phyloP scores from a whole-genome alignment of 2,888 invertebrate genomes.

The Gymnocheta viridis region DNA sequence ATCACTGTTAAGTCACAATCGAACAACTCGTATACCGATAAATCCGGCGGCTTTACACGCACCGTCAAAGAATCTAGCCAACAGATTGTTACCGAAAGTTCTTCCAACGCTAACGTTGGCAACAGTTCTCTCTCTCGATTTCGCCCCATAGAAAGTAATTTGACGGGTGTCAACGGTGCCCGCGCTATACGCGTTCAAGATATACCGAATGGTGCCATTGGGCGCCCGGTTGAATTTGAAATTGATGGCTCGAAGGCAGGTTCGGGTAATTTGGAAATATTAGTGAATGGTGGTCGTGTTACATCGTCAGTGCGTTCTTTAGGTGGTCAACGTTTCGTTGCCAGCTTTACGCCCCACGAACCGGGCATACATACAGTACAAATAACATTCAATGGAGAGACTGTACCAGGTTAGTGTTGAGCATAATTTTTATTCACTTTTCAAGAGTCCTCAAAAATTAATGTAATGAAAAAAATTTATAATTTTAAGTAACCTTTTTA shows the following conservation, averaged over 20 bases:
- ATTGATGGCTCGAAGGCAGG: conserved; percentile 98
- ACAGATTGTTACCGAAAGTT: conserved; percentile 80
- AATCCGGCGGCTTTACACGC: conserved; percentile 80
- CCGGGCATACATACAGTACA: conserved; percentile 93
- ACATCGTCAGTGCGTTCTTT: conserved; percentile 96
- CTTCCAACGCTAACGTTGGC: conserved; percentile 74
- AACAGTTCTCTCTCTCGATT: conserved; percentile 80
- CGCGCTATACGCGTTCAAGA: conserved; percentile 92
- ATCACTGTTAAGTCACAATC: conserved; percentile 81
- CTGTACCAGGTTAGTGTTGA: conserved; percentile 89
- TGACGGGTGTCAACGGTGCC: conserved; percentile 87
- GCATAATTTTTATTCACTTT: too few species aligned
- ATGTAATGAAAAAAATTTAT: too few species aligned
- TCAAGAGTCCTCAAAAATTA: too few species aligned
- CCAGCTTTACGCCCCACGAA: conserved; percentile 96
- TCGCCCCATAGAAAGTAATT: conserved; percentile 83
- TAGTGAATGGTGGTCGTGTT: conserved; percentile 96
- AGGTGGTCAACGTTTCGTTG: conserved; percentile 93
- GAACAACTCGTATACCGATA: conserved; percentile 79
- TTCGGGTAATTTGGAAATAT: conserved; percentile 96
- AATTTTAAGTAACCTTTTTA: too few species aligned
- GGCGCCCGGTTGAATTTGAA: conserved; percentile 97
- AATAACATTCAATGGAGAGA: conserved; percentile 96
- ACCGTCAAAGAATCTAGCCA: conserved; percentile 81
- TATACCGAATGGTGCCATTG: conserved; percentile 93